Evolutionary conservation across 2,888 invertebrate genomes (phyloP).

Genomic region (Orthonevra nobilis): DNA sequence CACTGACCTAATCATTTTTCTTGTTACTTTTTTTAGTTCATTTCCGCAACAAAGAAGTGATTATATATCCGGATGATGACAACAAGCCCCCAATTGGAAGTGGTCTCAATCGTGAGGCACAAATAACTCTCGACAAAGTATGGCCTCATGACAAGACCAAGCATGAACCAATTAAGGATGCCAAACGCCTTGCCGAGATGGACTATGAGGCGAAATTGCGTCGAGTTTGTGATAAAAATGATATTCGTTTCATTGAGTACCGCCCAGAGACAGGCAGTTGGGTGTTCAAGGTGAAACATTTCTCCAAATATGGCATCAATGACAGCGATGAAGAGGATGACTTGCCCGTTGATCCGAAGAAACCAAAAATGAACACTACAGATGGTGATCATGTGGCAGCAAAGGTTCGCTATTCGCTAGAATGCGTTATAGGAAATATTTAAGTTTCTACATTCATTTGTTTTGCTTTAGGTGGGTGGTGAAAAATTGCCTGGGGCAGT

Average conservation of each 20-base stretch:
- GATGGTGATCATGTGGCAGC: constrained; percentile 50
- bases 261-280: constrained; percentile 97
- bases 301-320: constrained; percentile 94
- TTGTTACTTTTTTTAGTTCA: constrained; percentile 85
- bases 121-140: constrained; percentile 93
- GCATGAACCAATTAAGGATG: constrained; percentile 89
- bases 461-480: constrained; percentile 9
- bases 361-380: constrained; percentile 75
- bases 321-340: constrained; percentile 96
- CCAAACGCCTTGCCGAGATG: constrained; percentile 88
- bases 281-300: constrained; percentile 97
- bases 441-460: not conserved
- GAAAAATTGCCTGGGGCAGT: constrained; percentile 32
- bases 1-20: not conserved
- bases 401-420: too few relatives aligned
- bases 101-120: constrained; percentile 94
- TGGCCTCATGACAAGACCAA: constrained; percentile 95
- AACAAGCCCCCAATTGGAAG: constrained; percentile 93
- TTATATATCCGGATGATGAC: constrained; percentile 94
- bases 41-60: constrained; percentile 96
- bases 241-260: constrained; percentile 96
- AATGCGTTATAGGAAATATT: too few relatives aligned
- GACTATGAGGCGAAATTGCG: constrained; percentile 93
- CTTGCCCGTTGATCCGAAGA: constrained; percentile 78
- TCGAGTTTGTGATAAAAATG: constrained; percentile 91